Evolutionary conservation across 2,888 invertebrate species (phyloP).

Genomic region (Lottia scabra): DNA sequence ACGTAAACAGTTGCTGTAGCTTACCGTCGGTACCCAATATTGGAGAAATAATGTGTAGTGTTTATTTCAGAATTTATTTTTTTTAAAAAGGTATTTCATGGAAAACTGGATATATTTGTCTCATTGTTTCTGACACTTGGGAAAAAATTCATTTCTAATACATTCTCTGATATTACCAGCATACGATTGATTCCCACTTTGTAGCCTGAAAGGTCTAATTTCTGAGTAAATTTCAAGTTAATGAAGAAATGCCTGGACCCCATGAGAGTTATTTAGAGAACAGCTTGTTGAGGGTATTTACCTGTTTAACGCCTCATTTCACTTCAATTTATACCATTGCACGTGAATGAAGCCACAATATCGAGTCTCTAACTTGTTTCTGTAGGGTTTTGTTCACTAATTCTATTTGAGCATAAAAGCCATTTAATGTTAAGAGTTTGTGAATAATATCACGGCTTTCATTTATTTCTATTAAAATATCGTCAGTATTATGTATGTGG

Average conservation of each 20-base stretch:
- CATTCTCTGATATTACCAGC: no score
- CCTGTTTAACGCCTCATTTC: slow-evolving; percentile 1
- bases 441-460: background rate
- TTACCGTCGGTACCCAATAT: no score
- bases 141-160: no score
- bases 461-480: slow-evolving; percentile 3
- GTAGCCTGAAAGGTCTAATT: no score
- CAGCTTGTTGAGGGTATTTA: background rate
- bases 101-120: no score
- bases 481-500: background rate
- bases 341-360: background rate
- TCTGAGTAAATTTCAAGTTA: no score
- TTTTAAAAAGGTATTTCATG: no score
- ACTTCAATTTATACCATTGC: background rate
- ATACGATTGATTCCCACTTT: no score
- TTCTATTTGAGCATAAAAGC: background rate
- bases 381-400: background rate
- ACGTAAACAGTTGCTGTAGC: no score
- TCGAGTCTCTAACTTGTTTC: background rate
- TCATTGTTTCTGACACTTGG: no score
- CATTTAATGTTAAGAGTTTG: background rate
- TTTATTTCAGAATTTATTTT: no score
- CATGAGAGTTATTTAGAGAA: background rate
- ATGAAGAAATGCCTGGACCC: background rate
- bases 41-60: no score